phyloP scores from a whole-genome alignment of 2,113 vertebrate species.

The Strix aluco region DNA sequence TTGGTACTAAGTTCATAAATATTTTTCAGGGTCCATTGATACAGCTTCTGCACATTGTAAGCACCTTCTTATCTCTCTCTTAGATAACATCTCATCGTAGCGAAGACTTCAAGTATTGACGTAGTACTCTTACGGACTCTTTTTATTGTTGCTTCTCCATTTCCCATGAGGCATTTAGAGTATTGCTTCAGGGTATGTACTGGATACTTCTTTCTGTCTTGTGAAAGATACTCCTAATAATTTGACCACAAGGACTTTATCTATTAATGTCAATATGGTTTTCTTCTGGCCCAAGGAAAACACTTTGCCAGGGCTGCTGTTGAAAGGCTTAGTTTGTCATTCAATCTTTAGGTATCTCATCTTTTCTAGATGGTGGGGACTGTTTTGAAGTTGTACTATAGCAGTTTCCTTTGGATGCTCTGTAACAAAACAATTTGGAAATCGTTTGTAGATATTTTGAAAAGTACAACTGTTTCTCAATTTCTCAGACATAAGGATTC shows the following conservation, averaged over 20 bases:
- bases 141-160: background rate
- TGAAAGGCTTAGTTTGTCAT: background rate
- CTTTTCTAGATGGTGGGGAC: background rate
- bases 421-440: background rate
- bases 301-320: background rate
- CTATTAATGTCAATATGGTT: background rate
- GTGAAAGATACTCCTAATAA: background rate
- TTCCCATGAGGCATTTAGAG: background rate
- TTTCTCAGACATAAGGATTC: background rate
- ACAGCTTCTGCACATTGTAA: background rate
- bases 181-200: background rate
- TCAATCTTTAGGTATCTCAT: background rate
- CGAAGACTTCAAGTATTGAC: background rate
- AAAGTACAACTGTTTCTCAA: background rate
- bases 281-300: background rate
- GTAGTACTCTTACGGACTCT: background rate
- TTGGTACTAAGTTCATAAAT: background rate
- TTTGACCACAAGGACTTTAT: background rate
- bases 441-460: background rate
- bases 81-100: background rate
- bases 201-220: background rate
- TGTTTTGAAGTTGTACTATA: background rate
- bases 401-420: background rate
- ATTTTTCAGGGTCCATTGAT: background rate
- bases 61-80: background rate